Conservation (phyloP, 2,113 vertebrate species). For the Galbula dea region DNA sequence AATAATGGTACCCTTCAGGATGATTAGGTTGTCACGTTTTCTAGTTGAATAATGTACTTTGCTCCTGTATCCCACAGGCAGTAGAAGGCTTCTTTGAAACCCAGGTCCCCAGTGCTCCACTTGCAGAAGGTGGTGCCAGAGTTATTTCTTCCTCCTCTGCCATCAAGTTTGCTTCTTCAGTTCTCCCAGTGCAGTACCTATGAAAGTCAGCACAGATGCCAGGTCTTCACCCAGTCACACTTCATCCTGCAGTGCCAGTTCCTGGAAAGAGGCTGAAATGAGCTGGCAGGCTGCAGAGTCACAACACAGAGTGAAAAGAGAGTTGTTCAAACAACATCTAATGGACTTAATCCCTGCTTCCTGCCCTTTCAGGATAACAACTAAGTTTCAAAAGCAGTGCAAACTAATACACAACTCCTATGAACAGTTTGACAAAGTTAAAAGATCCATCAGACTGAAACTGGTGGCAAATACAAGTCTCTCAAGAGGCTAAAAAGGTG, state of each 20-base stretch:
- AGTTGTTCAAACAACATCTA: constrained; percentile 52
- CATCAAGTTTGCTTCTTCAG: rapidly evolving
- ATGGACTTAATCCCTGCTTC: constrained; percentile 52
- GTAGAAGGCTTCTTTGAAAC: background rate
- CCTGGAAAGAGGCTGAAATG: constrained; percentile 53
- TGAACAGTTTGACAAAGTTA: constrained; percentile 25
- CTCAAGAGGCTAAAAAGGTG: background rate
- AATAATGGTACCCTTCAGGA: constrained; percentile 46
- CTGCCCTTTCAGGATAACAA: constrained; percentile 41
- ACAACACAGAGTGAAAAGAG: background rate
- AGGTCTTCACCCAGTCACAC: background rate
- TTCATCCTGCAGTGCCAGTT: constrained; percentile 5
- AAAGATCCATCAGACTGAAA: constrained; percentile 26
- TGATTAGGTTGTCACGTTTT: constrained; percentile 40
- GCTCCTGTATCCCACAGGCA: background rate
- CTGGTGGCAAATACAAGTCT: background rate
- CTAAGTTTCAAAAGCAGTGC: constrained; percentile 29
- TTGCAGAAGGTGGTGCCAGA: background rate
- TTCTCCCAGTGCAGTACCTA: background rate
- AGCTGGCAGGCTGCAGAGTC: constrained; percentile 23
- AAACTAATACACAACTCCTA: constrained; percentile 29
- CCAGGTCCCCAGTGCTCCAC: background rate
- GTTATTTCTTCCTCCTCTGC: background rate
- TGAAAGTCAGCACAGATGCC: constrained; percentile 8
- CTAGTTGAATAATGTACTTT: background rate